Conservation (phyloP, 2,113 vertebrate genomes). For the Amphiprion ocellaris region DNA sequence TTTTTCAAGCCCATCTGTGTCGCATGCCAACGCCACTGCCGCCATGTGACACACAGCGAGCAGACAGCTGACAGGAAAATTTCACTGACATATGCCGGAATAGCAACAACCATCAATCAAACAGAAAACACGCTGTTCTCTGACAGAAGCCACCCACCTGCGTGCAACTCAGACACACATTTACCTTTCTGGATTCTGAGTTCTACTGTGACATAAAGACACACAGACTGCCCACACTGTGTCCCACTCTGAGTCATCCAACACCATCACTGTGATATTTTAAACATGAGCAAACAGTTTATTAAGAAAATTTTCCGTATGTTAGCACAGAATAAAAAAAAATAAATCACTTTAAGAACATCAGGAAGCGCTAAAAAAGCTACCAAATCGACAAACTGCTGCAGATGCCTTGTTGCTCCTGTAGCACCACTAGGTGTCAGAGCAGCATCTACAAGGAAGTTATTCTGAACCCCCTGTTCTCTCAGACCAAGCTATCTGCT, state of each 20-base stretch:
- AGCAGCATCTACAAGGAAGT: slow-evolving; percentile 42
- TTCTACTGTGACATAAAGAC: background rate
- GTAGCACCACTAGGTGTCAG: slow-evolving; percentile 77
- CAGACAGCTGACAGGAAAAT: slow-evolving; percentile 6
- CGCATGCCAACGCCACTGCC: background rate
- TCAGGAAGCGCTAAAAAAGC: background rate
- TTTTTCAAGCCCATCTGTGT: slow-evolving; percentile 6
- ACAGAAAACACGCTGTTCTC: slow-evolving; percentile 41
- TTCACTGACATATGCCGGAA: slow-evolving; percentile 25
- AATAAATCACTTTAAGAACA: background rate
- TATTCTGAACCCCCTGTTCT: slow-evolving; percentile 1
- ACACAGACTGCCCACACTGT: slow-evolving; percentile 19
- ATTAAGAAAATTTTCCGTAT: background rate
- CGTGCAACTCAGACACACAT: slow-evolving; percentile 2
- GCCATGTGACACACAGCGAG: background rate
- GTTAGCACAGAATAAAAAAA: background rate
- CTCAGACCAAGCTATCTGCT: slow-evolving; percentile 32
- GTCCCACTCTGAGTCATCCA: slow-evolving; percentile 55
- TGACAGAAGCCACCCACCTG: slow-evolving; percentile 55
- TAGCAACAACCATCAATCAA: slow-evolving; percentile 30
- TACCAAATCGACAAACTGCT: background rate
- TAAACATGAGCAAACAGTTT: background rate
- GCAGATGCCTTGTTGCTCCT: slow-evolving; percentile 21
- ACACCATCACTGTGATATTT: background rate
- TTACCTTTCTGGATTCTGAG: slow-evolving; percentile 26